Base-by-base conservation (phyloP, 1,140 invertebrate species). In the Heterodera carotae region DNA sequence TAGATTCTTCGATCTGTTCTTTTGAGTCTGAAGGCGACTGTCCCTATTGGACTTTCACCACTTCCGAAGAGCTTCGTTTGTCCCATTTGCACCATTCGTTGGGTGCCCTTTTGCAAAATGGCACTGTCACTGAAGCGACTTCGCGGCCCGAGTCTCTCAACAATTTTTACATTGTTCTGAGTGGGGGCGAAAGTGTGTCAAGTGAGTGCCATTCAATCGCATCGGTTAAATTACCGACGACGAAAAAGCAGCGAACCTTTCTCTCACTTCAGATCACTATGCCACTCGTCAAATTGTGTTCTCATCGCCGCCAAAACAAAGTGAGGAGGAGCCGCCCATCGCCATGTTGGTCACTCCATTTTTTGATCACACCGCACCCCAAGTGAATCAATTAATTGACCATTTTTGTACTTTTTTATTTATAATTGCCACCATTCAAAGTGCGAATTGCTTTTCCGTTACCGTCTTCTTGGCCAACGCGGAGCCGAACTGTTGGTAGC, bases 301-400 rank as follows among this genome's bases (percentile, higher is more conserved):
- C 22, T 25, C 34, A 15, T 31, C 48, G 18, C 15, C 33, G 15
- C 3, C 48, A 56, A 25, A 27, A 10, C 36, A 69, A 69, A 29
- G 18, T 27, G 48, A 60, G 22, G 25, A 59, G 22, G 25, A 59
- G 34, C 18, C 27, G 34, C 18, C 27, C 66, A 43, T 84, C 48
- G 80, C 82, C 27, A 83, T 83, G 82, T 71, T 83, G 36, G 75
- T 84, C 18, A 83, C 67, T 12, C 36, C 83, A 10, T 83, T 84
- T 66, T 83, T 73, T 69, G 83, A 79, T n/a, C 83, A 69, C 25
- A 82, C 81, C 48, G 64, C 59, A 25, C 29, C 81, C 18, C 64
- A 80, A 39, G 82, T 83, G 33, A 81, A 34, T 73, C 15, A 2
- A 22, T 56, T 22, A 56, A 4, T 22, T 22, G 12, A 0, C 2